These are phyloP conservation scores for Panorpa germanica DNA, from an alignment of 2,888 invertebrate genomes.

Conservation along the genomic window DNA sequence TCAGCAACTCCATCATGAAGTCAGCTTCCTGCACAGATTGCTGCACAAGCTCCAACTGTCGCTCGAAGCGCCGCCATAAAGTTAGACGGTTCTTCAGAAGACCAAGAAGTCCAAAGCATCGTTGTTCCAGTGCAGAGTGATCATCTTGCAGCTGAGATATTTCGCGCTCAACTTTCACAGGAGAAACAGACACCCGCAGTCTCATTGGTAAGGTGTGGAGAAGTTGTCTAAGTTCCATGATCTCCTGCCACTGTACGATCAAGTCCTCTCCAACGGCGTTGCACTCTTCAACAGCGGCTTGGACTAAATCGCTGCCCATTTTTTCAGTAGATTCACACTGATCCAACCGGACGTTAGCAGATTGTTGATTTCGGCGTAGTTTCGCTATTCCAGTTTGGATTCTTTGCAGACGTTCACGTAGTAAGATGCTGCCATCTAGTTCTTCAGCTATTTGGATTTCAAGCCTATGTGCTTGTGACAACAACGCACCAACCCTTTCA, in stretches of 20 bases:
- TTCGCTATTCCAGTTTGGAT: conserved; percentile 52
- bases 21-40: conserved; percentile 70
- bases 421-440: conserved; percentile 48
- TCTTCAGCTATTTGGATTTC: conserved; percentile 59
- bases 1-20: conserved; percentile 71
- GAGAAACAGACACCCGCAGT: conserved; percentile 56
- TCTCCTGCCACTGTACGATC: conserved; percentile 54
- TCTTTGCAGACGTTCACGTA: conserved; percentile 55
- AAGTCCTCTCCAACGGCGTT: conserved; percentile 50
- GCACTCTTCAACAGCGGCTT: conserved; percentile 55
- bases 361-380: conserved; percentile 46
- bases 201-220: conserved; percentile 61
- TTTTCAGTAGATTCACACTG: conserved; percentile 55
- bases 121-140: conserved; percentile 50
- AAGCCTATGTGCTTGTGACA: conserved; percentile 49
- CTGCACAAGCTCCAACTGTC: conserved; percentile 59
- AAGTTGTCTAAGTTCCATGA: conserved; percentile 53
- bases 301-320: conserved; percentile 56
- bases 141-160: conserved; percentile 56
- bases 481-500: conserved; percentile 52
- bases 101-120: conserved; percentile 46
- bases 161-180: conserved; percentile 54
- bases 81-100: conserved; percentile 42
- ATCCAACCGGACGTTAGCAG: conserved; percentile 42
- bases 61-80: conserved; percentile 61